Evolutionary conservation across 1,140 invertebrate genomes (phyloP).

Genomic region (Listronotus bonariensis): DNA sequence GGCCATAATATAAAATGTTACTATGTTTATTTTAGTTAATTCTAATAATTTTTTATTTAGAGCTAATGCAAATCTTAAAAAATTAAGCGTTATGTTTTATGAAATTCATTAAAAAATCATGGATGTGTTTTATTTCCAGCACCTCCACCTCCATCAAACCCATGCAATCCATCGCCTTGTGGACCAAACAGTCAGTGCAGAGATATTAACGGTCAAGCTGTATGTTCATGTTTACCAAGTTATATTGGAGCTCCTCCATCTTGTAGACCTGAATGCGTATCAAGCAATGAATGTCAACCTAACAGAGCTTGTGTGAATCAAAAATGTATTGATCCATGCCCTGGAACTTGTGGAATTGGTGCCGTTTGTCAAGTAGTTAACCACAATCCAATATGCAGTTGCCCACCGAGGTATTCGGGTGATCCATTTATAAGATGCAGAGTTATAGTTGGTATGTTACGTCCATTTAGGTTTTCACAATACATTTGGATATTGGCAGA

Average conservation of each 20-base stretch:
- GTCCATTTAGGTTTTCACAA: not conserved
- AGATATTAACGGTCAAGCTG: constrained; percentile 70
- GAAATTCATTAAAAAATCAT: no score
- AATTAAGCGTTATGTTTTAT: no score
- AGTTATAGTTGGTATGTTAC: constrained; percentile 46
- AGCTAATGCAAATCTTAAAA: no score
- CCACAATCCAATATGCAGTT: constrained; percentile 71
- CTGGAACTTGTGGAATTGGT: constrained; percentile 68
- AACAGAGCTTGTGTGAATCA: constrained; percentile 67
- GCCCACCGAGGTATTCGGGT: constrained; percentile 66
- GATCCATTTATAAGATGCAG: constrained; percentile 68
- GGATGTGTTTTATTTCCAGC: constrained; percentile 13
- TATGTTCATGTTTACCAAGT: constrained; percentile 73
- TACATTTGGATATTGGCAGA: no score
- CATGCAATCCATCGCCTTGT: constrained; percentile 76
- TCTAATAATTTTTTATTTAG: no score
- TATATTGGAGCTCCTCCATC: constrained; percentile 73
- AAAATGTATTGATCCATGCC: constrained; percentile 73
- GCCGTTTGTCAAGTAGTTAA: constrained; percentile 71
- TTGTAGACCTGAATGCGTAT: constrained; percentile 71
- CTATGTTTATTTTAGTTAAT: no score
- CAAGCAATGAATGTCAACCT: constrained; percentile 67
- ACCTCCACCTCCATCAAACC: constrained; percentile 56
- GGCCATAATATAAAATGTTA: no score
- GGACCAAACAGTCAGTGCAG: constrained; percentile 78